Base-by-base conservation (phyloP, 2,888 invertebrate genomes). In the Odontocolon sp. region DNA sequence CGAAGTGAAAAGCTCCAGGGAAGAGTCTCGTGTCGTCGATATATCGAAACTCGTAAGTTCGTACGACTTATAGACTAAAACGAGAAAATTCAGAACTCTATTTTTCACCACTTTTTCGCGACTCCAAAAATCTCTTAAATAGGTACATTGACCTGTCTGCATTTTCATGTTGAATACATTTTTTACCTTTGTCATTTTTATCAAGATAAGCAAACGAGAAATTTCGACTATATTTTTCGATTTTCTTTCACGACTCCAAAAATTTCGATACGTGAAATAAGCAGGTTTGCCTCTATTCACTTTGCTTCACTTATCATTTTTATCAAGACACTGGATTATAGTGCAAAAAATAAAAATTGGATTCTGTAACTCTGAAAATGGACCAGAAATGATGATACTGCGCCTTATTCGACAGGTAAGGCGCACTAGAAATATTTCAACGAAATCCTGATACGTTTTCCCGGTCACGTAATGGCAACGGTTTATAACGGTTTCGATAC, bases 401-500 rank as follows among this genome's bases (percentile, higher is more conserved):
- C 9, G 8, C 2, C 2, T 2, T 14, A 16, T 52, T 28, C 3
- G 26, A 16, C 23, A 47, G 11, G 33, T 50, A 61, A 57, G 50
- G 26, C 36, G 21, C 8, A 38, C 8, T 2, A n/a, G 42, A 31
- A 45, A 56, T 71, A 45, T 72, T 76, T 72, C 56, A 64, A 50
- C 56, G 63, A 77, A 72, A 72, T 68, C 33, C 72, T 14, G 59
- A 80, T 81, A 78, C 57, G 63, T 56, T 50, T 80, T 78, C 52
- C 79, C 38, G 80, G 82, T 83, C 84, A 84, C 83, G 83, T 84
- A 84, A 82, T 80, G 63, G 71, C 78, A 78, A 75, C 80, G 77
- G 82, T 73, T 83, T 69, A 70, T 83, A 84, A 83, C 81, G 83
- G 75, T 76, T 61, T 71, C 56, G 50, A 54, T 57, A 73, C 57